A percentile compares a stretch with the other conserved stretches of the same genome.
phyloP scores from a whole-genome alignment of 1,140 invertebrate genomes.

The Pseudomyrmex pallidus region DNA sequence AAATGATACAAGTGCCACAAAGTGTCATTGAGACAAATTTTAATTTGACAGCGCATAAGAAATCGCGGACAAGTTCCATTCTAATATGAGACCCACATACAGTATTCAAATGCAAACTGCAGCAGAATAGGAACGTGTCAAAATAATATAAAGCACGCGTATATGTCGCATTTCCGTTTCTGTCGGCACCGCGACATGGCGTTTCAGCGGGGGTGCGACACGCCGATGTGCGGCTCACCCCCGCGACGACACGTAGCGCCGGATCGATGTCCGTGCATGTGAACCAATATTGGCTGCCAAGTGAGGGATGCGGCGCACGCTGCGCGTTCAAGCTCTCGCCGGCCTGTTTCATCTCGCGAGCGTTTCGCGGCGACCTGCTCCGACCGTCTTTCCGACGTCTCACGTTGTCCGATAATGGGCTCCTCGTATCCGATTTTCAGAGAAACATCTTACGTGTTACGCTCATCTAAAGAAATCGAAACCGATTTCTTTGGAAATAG shows the following conservation, averaged over 20 bases:
- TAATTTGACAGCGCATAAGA: background rate
- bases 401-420: constrained; percentile 69
- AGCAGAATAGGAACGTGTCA: background rate
- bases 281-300: constrained; percentile 78
- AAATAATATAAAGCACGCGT: constrained; percentile 31
- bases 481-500: background rate
- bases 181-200: constrained; percentile 8
- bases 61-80: background rate
- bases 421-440: constrained; percentile 22
- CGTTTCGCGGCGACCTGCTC: constrained; percentile 42
- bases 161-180: constrained; percentile 24
- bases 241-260: background rate
- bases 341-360: constrained; percentile 47
- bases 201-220: constrained; percentile 35
- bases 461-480: background rate
- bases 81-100: background rate
- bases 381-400: constrained; percentile 60
- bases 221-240: background rate
- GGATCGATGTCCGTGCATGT: constrained; percentile 59
- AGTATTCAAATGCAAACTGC: background rate
- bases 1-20: background rate
- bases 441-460: constrained; percentile 31
- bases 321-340: constrained; percentile 70
- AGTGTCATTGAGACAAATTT: background rate
- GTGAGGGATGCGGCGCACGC: constrained; percentile 77